phyloP scores from a whole-genome alignment of 2,797 vertebrate genomes.

The Anniella stebbinsi region DNA sequence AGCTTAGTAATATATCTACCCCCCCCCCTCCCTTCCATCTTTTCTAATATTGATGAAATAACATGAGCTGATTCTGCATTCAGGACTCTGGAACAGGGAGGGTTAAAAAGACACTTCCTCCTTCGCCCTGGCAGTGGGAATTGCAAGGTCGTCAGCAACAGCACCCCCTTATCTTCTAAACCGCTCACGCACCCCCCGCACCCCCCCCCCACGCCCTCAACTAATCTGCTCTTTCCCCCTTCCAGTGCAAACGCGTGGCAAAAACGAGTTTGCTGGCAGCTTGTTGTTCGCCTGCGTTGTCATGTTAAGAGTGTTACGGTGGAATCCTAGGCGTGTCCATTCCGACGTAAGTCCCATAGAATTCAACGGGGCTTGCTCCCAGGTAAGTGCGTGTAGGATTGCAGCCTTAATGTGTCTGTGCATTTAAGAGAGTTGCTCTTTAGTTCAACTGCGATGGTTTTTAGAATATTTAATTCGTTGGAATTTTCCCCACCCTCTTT shows the following conservation, averaged over 20 bases:
- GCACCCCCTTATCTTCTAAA: no score
- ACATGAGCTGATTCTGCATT: no score
- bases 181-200: not conserved
- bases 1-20: not conserved
- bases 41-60: slow-evolving; percentile 11
- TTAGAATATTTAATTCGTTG: not conserved
- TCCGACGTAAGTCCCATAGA: no score
- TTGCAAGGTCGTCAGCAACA: not conserved
- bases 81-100: slow-evolving; percentile 54
- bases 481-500: not conserved
- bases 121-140: slow-evolving; percentile 49
- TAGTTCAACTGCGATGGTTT: not conserved
- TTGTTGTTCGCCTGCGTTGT: not conserved
- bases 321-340: no score
- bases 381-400: no score
- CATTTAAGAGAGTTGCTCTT: not conserved
- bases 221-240: not conserved
- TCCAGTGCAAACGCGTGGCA: not conserved
- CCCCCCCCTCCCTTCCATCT: not conserved
- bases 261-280: not conserved
- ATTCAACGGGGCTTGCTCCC: no score
- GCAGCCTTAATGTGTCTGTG: not conserved
- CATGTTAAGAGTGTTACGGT: not conserved
- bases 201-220: not conserved
- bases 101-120: slow-evolving; percentile 61